Conservation (phyloP, 2,888 invertebrate genomes). For the Cheilosia soror region DNA sequence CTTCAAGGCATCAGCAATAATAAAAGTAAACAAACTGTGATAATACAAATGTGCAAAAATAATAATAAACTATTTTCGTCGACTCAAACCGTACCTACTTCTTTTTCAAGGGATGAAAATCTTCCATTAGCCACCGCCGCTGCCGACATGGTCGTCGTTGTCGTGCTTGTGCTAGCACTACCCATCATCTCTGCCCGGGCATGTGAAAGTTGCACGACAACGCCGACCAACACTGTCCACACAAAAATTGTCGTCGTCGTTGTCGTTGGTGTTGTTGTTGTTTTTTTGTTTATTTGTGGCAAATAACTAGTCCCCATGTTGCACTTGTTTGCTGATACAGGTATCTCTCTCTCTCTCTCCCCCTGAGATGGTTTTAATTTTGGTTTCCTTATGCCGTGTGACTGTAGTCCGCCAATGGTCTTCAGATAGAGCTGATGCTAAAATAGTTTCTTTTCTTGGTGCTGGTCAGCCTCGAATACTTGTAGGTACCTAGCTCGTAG, state of each 20-base stretch:
- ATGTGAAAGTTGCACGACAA: conserved; percentile 73
- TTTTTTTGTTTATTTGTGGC: conserved; percentile 55
- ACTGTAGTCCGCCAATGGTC: no score
- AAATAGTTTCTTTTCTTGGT: conserved; percentile 19
- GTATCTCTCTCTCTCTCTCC: background rate
- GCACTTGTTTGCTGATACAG: conserved; percentile 26
- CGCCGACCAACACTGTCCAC: conserved; percentile 61
- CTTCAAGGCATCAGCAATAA: background rate
- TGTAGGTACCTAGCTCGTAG: conserved; percentile 13
- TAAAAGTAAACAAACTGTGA: background rate
- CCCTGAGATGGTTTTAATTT: background rate
- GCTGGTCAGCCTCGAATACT: conserved; percentile 25
- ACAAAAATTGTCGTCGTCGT: conserved; percentile 64
- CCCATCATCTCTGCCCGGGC: conserved; percentile 67
- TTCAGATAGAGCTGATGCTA: background rate
- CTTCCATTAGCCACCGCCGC: conserved; percentile 76
- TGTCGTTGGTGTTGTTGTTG: conserved; percentile 23
- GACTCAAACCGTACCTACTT: conserved; percentile 82
- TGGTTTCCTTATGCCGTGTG: conserved; percentile 22
- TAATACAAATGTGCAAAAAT: background rate
- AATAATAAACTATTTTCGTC: conserved; percentile 24
- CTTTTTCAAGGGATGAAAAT: conserved; percentile 81
- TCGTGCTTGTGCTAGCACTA: conserved; percentile 54
- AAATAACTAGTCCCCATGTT: conserved; percentile 62
- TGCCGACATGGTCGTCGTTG: conserved; percentile 57